A percentile compares a stretch with the other conserved stretches of the same genome.
These are phyloP conservation scores for Drosophila putrida DNA, from an alignment of 2,888 invertebrate genomes.

Conservation along the genomic window DNA sequence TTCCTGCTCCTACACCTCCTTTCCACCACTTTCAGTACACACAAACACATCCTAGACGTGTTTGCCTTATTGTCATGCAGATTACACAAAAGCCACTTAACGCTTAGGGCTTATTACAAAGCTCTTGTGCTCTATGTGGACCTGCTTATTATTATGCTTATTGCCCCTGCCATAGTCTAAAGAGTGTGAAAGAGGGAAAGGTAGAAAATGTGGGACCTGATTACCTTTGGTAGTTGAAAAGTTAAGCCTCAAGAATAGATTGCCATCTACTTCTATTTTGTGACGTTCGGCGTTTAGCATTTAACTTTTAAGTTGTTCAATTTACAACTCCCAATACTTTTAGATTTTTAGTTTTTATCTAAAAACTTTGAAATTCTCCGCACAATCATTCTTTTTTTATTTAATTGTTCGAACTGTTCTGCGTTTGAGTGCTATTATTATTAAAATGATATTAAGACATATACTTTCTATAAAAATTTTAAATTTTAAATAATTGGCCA, in stretches of 20 bases:
- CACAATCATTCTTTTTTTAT: too few relatives aligned
- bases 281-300: neutral
- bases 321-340: too few relatives aligned
- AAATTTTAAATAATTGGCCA: too few relatives aligned
- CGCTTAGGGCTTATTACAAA: slow-evolving; percentile 39
- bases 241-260: neutral
- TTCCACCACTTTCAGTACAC: neutral
- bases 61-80: slow-evolving; percentile 72
- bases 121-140: slow-evolving; percentile 31
- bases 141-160: slow-evolving; percentile 72
- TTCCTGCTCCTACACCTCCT: neutral
- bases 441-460: too few relatives aligned
- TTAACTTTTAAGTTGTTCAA: neutral
- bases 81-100: slow-evolving; percentile 71
- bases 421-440: too few relatives aligned
- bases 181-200: neutral
- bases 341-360: too few relatives aligned
- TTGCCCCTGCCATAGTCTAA: slow-evolving; percentile 31
- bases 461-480: too few relatives aligned
- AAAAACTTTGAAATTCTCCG: too few relatives aligned
- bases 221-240: slow-evolving; percentile 8
- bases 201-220: neutral
- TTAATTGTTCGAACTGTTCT: too few relatives aligned
- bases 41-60: slow-evolving; percentile 8
- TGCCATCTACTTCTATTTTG: too few relatives aligned